Conservation (phyloP, 2,113 vertebrate species). For the Garra rufa region DNA sequence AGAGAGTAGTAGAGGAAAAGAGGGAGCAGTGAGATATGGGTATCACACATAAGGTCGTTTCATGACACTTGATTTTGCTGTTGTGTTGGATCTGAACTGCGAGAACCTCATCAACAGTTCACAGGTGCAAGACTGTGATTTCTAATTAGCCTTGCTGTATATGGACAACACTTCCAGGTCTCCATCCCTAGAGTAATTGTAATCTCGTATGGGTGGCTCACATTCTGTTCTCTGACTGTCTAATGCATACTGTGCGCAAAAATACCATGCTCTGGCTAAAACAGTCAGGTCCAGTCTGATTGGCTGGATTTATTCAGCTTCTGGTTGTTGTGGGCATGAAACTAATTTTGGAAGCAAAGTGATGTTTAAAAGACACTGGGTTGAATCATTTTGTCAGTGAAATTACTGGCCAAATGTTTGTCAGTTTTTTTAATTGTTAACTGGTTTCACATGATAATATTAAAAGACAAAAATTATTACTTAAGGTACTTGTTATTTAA, state of each 20-base stretch:
- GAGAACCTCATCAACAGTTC: background rate
- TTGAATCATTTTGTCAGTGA: background rate
- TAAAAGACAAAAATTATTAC: too few species aligned
- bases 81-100: slow-evolving; percentile 13
- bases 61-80: background rate
- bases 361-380: background rate
- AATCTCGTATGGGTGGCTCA: background rate
- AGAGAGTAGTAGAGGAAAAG: background rate
- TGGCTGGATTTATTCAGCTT: background rate
- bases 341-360: background rate
- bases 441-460: background rate
- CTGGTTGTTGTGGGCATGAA: background rate
- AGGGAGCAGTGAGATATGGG: background rate
- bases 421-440: background rate
- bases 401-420: background rate
- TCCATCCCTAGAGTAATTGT: background rate
- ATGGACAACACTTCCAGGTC: background rate
- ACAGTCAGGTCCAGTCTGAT: background rate
- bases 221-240: background rate
- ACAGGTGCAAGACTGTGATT: background rate
- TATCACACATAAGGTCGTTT: background rate
- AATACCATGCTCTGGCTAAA: background rate
- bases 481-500: too few species aligned
- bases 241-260: background rate
- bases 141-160: background rate